These are phyloP conservation scores for Neuroterus valhalla DNA, from an alignment of 1,140 invertebrate species.

Conservation along the genomic window DNA sequence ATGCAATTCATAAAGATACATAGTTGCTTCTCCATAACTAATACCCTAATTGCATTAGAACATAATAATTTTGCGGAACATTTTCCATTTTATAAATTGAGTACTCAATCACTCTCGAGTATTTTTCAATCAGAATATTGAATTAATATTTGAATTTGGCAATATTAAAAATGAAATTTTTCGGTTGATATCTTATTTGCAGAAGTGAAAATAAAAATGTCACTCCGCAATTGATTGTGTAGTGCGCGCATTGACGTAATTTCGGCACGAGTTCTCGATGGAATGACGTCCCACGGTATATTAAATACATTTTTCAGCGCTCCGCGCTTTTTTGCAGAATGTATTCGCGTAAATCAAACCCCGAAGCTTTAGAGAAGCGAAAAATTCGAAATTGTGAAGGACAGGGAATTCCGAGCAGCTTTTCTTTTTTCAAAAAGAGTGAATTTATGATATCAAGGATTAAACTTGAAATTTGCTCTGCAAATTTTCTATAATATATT, in stretches of 20 bases:
- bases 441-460: too few relatives aligned
- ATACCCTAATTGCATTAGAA: too few relatives aligned
- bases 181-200: not conserved
- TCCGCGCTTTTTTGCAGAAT: not conserved
- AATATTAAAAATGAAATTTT: not conserved
- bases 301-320: constrained; percentile 13
- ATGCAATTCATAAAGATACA: too few relatives aligned
- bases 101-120: too few relatives aligned
- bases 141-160: not conserved
- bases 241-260: not conserved
- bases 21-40: too few relatives aligned
- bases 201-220: not conserved
- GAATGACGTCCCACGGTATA: not conserved
- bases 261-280: not conserved
- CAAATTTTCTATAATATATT: too few relatives aligned
- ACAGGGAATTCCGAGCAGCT: too few relatives aligned
- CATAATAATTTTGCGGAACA: too few relatives aligned
- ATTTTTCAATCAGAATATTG: not conserved
- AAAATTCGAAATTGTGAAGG: not conserved
- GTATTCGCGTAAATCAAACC: constrained; percentile 1
- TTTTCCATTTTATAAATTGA: too few relatives aligned
- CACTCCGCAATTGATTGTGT: not conserved
- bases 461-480: too few relatives aligned
- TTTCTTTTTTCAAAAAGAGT: too few relatives aligned
- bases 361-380: not conserved